Base-by-base conservation (phyloP, 53 echinoderm and acorn worm genomes). In the Antedon mediterranea region DNA sequence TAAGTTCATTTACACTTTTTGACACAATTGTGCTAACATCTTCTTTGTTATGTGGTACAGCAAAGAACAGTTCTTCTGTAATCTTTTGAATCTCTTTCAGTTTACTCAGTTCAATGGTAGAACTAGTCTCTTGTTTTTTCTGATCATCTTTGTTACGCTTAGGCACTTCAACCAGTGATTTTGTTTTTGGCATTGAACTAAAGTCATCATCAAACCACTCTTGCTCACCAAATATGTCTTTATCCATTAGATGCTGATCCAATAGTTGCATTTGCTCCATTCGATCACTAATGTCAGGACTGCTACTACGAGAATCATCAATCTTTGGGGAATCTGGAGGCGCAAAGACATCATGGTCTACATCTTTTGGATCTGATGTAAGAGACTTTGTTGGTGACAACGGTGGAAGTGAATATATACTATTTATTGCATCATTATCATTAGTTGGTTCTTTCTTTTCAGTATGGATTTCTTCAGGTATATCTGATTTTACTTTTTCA, bases 151-250 rank as follows among this genome's bases (percentile, higher is more conserved):
- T 57, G 2, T 57, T 57, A 2, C 57, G 57, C 23, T 57, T 57
- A 26, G 97, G 97, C 26, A 95, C 97, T 76, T 91, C 88, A 3
- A 95, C 91, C 84, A 92, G 89, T 31, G 89, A 89, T 9, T 95
- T 89, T 80, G 89, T 89, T 76, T 91, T 91, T 29, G 91, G 85
- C 97, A 95, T 95, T 18, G 91, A 89, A 71, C 88, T 86, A 78
- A 95, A 91, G 33, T 95, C 97, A 43, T 91, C 91, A 72, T 95
- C 97, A 43, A 95, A 95, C 97, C 97, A 95, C 75, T 95, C 97
- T 76, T 89, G 89, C 29, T 91, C 97, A n/a, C 97, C 97, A 43
- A 91, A 91, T 0, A 95, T 71, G 77, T 95, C 97, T 0, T 86
- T 89, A 13, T 86, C 89, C 33, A 90, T 83, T 74, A 92, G 81